phyloP scores from a whole-genome alignment of 2,797 vertebrate genomes.

The Thunnus albacares region DNA sequence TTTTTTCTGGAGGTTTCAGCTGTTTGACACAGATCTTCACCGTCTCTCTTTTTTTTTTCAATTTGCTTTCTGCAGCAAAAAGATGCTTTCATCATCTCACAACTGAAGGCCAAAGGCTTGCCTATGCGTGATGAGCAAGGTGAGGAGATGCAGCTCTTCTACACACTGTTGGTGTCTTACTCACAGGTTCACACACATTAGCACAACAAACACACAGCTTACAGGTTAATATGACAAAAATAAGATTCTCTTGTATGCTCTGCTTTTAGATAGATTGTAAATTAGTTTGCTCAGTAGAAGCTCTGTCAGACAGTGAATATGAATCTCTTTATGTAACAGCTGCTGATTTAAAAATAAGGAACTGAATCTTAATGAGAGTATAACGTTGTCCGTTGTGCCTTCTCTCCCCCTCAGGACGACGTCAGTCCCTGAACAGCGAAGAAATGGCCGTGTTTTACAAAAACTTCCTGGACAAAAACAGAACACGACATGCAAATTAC shows the following conservation, averaged over 20 bases:
- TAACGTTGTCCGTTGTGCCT: conserved; percentile 2
- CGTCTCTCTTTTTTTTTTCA: neutral
- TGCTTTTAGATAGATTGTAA: neutral
- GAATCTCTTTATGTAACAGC: neutral
- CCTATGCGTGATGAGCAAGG: conserved; percentile 86
- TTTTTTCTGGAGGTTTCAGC: too few species aligned
- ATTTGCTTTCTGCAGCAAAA: conserved; percentile 88
- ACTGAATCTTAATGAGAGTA: neutral
- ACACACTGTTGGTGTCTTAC: neutral
- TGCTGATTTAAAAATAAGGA: neutral
- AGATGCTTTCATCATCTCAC: conserved; percentile 88
- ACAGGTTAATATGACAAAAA: too few species aligned
- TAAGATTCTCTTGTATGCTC: neutral
- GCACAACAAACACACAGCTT: neutral
- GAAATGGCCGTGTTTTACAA: conserved; percentile 98
- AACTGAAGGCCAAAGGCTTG: conserved; percentile 88
- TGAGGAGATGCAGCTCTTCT: conserved; percentile 70
- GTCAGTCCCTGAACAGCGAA: conserved; percentile 87
- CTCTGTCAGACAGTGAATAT: too few species aligned
- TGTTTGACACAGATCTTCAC: neutral
- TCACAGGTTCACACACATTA: neutral
- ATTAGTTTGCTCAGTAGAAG: neutral
- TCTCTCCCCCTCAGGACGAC: conserved; percentile 87
- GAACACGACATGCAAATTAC: conserved; percentile 89
- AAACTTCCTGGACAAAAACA: conserved; percentile 93